A percentile compares a stretch with the other conserved stretches of the same genome.
phyloP scores from a whole-genome alignment of 2,797 vertebrate genomes.

The Petrocephalus sullivani region DNA sequence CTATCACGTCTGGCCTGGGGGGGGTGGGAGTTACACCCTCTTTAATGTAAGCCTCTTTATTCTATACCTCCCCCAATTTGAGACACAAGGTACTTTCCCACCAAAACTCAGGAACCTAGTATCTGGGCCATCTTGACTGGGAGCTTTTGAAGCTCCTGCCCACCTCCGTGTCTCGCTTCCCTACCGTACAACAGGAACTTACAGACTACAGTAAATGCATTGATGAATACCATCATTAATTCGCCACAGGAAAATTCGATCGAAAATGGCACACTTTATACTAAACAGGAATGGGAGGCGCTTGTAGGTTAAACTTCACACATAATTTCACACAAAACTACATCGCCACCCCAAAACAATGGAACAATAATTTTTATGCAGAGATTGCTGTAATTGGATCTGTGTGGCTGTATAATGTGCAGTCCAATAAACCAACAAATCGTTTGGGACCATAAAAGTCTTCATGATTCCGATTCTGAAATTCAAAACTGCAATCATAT shows the following conservation, averaged over 20 bases:
- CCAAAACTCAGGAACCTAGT: neutral
- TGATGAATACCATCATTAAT: neutral
- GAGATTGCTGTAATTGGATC: neutral
- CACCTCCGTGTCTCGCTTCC: neutral
- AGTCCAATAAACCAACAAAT: neutral
- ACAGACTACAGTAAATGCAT: neutral
- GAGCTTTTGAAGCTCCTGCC: neutral
- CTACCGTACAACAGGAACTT: neutral
- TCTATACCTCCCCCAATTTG: neutral
- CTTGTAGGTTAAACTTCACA: no score
- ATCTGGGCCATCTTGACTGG: neutral
- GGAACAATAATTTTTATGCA: neutral
- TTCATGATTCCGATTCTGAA: neutral
- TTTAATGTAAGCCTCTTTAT: neutral
- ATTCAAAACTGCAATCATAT: neutral
- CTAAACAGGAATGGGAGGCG: neutral
- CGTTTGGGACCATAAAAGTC: neutral
- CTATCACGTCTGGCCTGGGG: constrained; percentile 81
- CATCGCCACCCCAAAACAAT: no score
- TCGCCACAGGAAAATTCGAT: neutral
- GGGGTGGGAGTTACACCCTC: neutral
- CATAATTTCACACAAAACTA: no score
- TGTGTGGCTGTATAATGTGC: neutral
- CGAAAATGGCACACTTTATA: neutral
- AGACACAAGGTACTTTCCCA: neutral